Percentiles rank a stretch among this genome's conserved stretches.
Evolutionary conservation across 2,888 invertebrate genomes (phyloP).

Genomic region (Torymus texanus): DNA sequence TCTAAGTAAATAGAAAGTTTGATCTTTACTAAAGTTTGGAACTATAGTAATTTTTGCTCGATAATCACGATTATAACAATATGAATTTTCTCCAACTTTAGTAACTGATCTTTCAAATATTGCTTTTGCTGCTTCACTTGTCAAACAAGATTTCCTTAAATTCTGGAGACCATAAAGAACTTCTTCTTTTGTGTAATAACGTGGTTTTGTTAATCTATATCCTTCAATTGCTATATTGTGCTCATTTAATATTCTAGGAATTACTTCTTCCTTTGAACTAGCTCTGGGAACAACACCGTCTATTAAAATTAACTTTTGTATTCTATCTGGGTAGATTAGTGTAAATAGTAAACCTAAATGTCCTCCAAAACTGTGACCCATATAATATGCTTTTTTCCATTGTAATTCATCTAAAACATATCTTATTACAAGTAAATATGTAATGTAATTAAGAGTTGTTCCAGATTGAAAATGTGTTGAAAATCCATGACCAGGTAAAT

Average conservation of each 20-base stretch:
- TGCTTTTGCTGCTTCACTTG: slow-evolving; percentile 75
- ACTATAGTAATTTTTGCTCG: slow-evolving; percentile 74
- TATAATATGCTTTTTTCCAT: slow-evolving; percentile 72
- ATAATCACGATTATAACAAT: slow-evolving; percentile 78
- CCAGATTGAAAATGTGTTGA: slow-evolving; percentile 74
- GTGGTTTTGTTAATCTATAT: slow-evolving; percentile 68
- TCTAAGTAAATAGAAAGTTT: slow-evolving; percentile 47
- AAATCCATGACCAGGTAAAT: slow-evolving; percentile 76
- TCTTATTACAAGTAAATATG: slow-evolving; percentile 67
- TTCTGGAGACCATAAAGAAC: slow-evolving; percentile 76
- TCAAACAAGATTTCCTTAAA: slow-evolving; percentile 73
- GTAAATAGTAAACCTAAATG: slow-evolving; percentile 73
- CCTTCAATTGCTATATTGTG: slow-evolving; percentile 73
- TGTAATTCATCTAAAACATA: slow-evolving; percentile 71
- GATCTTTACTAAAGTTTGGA: slow-evolving; percentile 63
- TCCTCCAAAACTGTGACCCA: slow-evolving; percentile 77
- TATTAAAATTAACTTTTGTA: slow-evolving; percentile 75
- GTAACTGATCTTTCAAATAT: slow-evolving; percentile 76
- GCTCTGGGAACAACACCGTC: slow-evolving; percentile 72
- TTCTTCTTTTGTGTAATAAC: slow-evolving; percentile 74
- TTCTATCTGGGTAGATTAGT: slow-evolving; percentile 73
- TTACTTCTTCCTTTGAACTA: slow-evolving; percentile 60
- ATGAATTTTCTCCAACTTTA: slow-evolving; percentile 73
- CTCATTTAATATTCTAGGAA: slow-evolving; percentile 67
- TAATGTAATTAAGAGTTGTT: slow-evolving; percentile 68